These are phyloP conservation scores for Labia minor DNA, from an alignment of 2,888 invertebrate genomes.

Conservation along the genomic window DNA sequence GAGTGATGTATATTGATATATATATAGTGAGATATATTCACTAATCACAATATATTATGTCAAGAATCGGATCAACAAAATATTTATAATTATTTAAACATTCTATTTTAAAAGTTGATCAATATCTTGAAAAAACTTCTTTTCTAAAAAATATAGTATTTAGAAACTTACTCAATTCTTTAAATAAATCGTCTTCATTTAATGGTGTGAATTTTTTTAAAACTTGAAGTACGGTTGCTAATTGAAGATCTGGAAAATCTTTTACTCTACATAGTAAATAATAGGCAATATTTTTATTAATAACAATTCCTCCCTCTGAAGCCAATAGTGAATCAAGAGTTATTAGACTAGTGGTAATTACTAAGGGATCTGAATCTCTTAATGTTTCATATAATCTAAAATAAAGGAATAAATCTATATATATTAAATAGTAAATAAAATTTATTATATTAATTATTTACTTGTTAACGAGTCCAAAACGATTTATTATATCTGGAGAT, in stretches of 20 bases:
- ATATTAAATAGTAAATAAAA: neutral
- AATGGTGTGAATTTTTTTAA: slow-evolving; percentile 25
- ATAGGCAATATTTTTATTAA: slow-evolving; percentile 23
- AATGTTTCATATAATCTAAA: slow-evolving; percentile 24
- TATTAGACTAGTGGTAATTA: slow-evolving; percentile 23
- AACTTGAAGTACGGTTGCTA: slow-evolving; percentile 26
- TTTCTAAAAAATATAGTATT: no score
- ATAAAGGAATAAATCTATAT: neutral
- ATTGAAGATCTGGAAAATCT: slow-evolving; percentile 25
- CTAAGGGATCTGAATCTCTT: slow-evolving; percentile 24
- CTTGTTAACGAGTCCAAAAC: slow-evolving; percentile 24
- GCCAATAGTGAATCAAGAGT: slow-evolving; percentile 25
- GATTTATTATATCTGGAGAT: slow-evolving; percentile 19
- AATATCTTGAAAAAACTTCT: no score
- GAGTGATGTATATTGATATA: no score
- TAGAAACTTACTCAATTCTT: slow-evolving; percentile 24
- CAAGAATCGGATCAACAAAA: no score
- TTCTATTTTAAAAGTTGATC: no score
- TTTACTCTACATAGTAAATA: slow-evolving; percentile 23
- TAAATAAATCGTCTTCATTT: slow-evolving; percentile 26
- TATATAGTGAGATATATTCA: no score
- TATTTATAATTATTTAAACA: no score
- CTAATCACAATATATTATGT: no score
- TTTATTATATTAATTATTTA: no score
- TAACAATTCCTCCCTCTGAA: slow-evolving; percentile 26